Conservation (phyloP, 92 coral and sea anemone genomes). For the Palythoa caribaeorum region DNA sequence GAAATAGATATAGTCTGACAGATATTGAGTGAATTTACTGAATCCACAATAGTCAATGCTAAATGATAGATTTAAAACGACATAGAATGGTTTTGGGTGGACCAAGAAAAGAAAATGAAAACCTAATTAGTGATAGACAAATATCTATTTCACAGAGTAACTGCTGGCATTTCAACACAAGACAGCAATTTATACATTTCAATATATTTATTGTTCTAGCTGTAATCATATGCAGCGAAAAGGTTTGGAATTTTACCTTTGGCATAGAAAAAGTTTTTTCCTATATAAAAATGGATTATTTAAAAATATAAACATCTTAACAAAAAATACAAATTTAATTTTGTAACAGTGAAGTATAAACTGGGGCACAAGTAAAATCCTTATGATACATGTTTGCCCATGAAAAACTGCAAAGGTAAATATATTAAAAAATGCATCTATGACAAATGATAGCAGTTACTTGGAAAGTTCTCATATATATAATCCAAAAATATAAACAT, state of each 20-base stretch:
- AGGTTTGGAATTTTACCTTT: constrained; percentile 41
- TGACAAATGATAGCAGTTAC: constrained; percentile 40
- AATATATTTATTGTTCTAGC: constrained; percentile 34
- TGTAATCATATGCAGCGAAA: constrained; percentile 37
- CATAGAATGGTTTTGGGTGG: constrained; percentile 41
- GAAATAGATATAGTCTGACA: constrained; percentile 23
- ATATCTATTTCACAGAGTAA: constrained; percentile 41
- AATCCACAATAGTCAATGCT: constrained; percentile 43
- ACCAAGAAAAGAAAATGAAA: constrained; percentile 28
- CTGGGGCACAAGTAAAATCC: constrained; percentile 41
- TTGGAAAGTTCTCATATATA: constrained; percentile 42
- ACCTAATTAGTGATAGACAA: constrained; percentile 31
- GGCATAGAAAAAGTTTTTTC: constrained; percentile 40
- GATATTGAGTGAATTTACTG: constrained; percentile 38
- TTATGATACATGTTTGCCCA: constrained; percentile 42
- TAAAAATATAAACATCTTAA: constrained; percentile 40
- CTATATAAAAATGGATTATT: constrained; percentile 21
- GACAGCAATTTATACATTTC: constrained; percentile 42
- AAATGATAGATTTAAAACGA: constrained; percentile 20
- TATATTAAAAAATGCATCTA: constrained; percentile 35
- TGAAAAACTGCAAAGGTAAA: constrained; percentile 36
- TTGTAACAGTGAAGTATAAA: constrained; percentile 19
- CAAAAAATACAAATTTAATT: background rate
- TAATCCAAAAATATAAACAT: constrained; percentile 38
- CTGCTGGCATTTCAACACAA: constrained; percentile 23